Percentiles rank a stretch among this genome's conserved stretches.
Evolutionary conservation across 1,140 invertebrate species (phyloP).

Genomic region (Melipona quadrifasciata): DNA sequence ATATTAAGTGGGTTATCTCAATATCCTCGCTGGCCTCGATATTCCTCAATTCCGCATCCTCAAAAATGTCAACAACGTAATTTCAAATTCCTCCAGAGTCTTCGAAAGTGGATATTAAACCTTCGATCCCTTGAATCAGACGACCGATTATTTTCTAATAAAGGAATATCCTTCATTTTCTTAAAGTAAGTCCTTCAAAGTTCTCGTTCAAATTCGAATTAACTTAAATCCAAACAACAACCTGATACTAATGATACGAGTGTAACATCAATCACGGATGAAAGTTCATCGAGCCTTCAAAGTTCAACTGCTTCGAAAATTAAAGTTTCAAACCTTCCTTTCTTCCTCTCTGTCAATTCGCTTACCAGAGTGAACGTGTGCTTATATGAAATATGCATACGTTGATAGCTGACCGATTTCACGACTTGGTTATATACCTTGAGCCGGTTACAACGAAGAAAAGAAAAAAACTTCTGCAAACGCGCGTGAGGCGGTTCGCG

Average conservation of each 20-base stretch:
- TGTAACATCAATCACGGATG: too few relatives aligned
- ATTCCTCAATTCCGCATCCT: neutral
- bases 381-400: neutral
- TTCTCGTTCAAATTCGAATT: too few relatives aligned
- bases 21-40: neutral
- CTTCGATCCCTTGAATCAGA: too few relatives aligned
- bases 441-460: neutral
- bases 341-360: neutral
- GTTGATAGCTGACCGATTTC: neutral
- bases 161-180: neutral
- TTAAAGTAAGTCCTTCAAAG: too few relatives aligned
- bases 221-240: too few relatives aligned
- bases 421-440: neutral
- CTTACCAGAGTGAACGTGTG: too few relatives aligned
- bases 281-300: neutral
- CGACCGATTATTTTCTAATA: too few relatives aligned
- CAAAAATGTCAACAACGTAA: slow-evolving; percentile 4
- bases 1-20: neutral
- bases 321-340: neutral
- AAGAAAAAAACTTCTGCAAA: too few relatives aligned
- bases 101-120: neutral
- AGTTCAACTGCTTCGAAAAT: neutral
- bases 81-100: neutral
- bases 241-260: too few relatives aligned
- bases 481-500: too few relatives aligned